Evolutionary conservation across 2,797 vertebrate species (phyloP).

Genomic region (Neosalanx taihuensis): DNA sequence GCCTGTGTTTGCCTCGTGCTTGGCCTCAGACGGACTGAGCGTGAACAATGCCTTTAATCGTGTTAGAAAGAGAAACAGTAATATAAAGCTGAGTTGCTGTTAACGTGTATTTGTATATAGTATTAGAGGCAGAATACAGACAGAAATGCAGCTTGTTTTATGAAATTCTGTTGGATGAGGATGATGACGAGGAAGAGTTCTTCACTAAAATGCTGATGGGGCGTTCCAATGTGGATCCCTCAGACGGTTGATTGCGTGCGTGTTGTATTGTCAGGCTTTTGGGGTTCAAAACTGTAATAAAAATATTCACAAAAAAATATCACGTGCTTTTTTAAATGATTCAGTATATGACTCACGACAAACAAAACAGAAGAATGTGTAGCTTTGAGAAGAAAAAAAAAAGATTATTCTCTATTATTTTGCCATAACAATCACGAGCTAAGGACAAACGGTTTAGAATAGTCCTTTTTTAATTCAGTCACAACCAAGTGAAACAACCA

Average conservation of each 20-base stretch:
- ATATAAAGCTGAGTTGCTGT: conserved; percentile 32
- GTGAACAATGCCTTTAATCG: conserved; percentile 61
- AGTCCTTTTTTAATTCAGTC: conserved; percentile 52
- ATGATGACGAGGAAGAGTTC: conserved; percentile 25
- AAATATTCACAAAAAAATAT: conserved; percentile 26
- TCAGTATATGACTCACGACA: not conserved
- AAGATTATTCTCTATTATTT: not conserved
- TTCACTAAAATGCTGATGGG: conserved; percentile 61
- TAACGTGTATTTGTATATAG: conserved; percentile 60
- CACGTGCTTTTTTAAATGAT: not conserved
- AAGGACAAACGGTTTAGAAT: not conserved
- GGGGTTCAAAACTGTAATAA: conserved; percentile 55
- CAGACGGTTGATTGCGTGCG: conserved; percentile 54
- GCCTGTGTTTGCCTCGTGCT: too few relatives aligned
- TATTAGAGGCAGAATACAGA: conserved; percentile 54
- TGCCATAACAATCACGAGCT: not conserved
- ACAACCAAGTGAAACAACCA: conserved; percentile 57
- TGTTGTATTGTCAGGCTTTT: conserved; percentile 58
- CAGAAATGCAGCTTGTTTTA: conserved; percentile 50
- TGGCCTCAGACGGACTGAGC: conserved; percentile 49
- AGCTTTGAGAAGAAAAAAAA: not conserved
- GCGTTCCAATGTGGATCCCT: conserved; percentile 53
- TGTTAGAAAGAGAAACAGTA: conserved; percentile 22
- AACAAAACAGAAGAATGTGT: not conserved
- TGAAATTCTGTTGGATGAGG: conserved; percentile 41